Evolutionary conservation across 2,113 vertebrate species (phyloP), one percentile per base, ranked within the genome.

Genomic region (Dicentrarchus labrax): DNA sequence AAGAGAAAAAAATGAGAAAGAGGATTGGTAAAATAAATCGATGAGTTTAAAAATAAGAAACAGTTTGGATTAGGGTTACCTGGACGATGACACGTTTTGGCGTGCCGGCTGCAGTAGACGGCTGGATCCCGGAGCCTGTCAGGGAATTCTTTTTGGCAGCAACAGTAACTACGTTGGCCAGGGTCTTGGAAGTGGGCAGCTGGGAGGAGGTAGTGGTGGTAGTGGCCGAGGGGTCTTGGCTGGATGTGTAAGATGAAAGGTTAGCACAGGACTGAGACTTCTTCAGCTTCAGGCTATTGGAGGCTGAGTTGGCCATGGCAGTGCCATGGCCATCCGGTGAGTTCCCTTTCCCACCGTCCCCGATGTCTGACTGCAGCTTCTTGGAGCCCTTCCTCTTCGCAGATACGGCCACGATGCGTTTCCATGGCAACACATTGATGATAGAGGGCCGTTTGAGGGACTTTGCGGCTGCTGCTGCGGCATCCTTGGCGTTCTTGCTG

Each of bases 211-310:
- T 91, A 88, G 91, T 95, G 93, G 95, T 89, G 16, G 77, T 59
- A 56, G 86, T 79, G 75, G 85, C 77, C 0, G 93, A 87, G 24
- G 95, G 93, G 64, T 96, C 96, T 90, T 96, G 96, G 69, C 67
- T 15, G 2, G 96, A 93, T 24, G 97, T 21, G 72, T 80, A 97
- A 1, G 95, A 95, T 47, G 97, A 96, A 39, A 98, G 96, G 94
- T 98, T 97, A 75, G 97, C 97, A 15, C 97, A 98, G 50, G 97
- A 97, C 86, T 97, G 96, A 19, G 97, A 97, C 90, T 98, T 98
- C 94, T 97, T 97, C 81, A 98, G 95, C 92, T 97, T 97, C 92
- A 97, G 94, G 89, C 95, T 96, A 90, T 96, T 96, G 83, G 97
- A 95, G 74, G 94, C 95, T 7, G 96, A 95, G 75, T 72, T 84